Evolutionary conservation across 2,113 vertebrate genomes (phyloP).

Genomic region (Gobiocypris rarus): DNA sequence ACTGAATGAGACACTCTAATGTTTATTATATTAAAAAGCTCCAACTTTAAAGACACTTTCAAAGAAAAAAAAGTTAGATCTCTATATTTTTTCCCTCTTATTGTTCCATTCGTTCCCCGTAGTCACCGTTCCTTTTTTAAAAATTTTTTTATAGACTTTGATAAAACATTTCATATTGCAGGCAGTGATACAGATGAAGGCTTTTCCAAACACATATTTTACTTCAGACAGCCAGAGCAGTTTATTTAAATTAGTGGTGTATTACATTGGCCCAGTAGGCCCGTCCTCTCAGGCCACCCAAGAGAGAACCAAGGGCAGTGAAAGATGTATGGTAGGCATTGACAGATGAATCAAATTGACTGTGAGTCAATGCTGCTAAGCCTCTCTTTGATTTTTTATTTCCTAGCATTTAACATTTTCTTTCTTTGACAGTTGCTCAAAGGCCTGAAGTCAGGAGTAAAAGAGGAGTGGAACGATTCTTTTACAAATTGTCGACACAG

Average conservation of each 20-base stretch:
- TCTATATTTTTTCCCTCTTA: not conserved
- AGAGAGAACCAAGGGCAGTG: constrained; percentile 35
- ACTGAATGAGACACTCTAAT: constrained; percentile 19
- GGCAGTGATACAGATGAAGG: constrained; percentile 20
- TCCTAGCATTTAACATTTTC: constrained; percentile 10
- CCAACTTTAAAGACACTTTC: not conserved
- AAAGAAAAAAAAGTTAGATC: not conserved
- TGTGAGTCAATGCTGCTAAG: constrained; percentile 7
- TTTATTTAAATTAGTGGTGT: constrained; percentile 33
- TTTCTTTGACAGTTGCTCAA: not conserved
- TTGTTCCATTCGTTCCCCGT: not conserved
- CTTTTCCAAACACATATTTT: constrained; percentile 40
- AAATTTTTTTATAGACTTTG: constrained; percentile 13
- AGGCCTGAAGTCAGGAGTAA: not conserved
- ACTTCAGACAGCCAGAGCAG: not conserved
- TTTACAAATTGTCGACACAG: constrained; percentile 7
- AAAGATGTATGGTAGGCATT: constrained; percentile 34
- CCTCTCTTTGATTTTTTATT: constrained; percentile 18
- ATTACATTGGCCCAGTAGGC: constrained; percentile 18
- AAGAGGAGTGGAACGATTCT: not conserved
- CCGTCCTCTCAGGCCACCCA: not conserved
- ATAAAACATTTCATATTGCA: constrained; percentile 28
- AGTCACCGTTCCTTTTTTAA: not conserved
- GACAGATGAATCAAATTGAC: constrained; percentile 14
- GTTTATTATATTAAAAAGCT: constrained; percentile 26